Evolutionary conservation across 2,888 invertebrate species (phyloP).

Genomic region (Heliconius erato): DNA sequence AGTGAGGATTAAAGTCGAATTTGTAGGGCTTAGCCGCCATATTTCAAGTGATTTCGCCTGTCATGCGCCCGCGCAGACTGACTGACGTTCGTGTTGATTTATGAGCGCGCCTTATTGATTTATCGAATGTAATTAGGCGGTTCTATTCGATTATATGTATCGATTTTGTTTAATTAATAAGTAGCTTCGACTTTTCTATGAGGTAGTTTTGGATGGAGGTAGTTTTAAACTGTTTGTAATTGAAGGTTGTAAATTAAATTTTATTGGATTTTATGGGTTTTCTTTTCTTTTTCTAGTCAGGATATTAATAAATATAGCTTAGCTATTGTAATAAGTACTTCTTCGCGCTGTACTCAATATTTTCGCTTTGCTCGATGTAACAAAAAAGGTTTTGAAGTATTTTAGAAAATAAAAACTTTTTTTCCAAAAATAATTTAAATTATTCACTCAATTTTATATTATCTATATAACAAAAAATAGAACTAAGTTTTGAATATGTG

Average conservation of each 20-base stretch:
- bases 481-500: no score
- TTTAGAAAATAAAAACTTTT: background rate
- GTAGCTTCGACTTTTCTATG: slow-evolving; percentile 34
- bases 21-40: slow-evolving; percentile 66
- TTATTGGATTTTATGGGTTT: background rate
- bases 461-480: no score
- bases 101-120: slow-evolving; percentile 67
- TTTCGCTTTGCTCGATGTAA: background rate
- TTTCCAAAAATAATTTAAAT: no score
- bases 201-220: background rate
- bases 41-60: slow-evolving; percentile 76
- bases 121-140: slow-evolving; percentile 71
- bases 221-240: slow-evolving; percentile 10
- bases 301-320: background rate
- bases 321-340: background rate
- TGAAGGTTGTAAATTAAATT: background rate
- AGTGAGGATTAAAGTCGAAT: slow-evolving; percentile 72
- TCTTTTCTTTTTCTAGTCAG: background rate
- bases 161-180: slow-evolving; percentile 49
- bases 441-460: no score
- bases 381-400: background rate
- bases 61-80: slow-evolving; percentile 62
- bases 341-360: background rate
- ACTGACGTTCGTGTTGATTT: slow-evolving; percentile 68
- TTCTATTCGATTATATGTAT: slow-evolving; percentile 72